Percentiles rank a stretch among this genome's conserved stretches.
phyloP scores from a whole-genome alignment of 2,888 invertebrate genomes.

The Hymenopus coronatus region DNA sequence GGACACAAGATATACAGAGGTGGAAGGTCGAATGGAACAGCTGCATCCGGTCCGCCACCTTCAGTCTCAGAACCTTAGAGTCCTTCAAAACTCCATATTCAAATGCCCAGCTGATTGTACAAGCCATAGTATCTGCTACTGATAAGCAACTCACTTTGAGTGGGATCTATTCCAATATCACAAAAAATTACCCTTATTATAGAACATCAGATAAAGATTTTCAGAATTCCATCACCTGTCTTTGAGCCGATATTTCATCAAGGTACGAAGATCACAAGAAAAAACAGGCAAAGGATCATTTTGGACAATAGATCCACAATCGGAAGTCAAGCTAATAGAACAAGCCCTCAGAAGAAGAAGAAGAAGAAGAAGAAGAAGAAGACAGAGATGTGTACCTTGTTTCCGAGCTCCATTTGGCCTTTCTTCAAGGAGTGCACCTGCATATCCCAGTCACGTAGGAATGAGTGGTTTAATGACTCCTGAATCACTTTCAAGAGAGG shows the following conservation, averaged over 20 bases:
- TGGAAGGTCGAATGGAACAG: conserved; percentile 44
- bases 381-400: conserved; percentile 90
- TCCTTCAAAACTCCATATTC: conserved; percentile 76
- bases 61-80: conserved; percentile 37
- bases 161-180: conserved; percentile 98
- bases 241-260: conserved; percentile 65
- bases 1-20: conserved; percentile 29
- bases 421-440: conserved; percentile 87
- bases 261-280: conserved; percentile 94
- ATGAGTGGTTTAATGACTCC: conserved; percentile 82
- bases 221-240: conserved; percentile 63
- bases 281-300: conserved; percentile 98
- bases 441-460: conserved; percentile 90
- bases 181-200: conserved; percentile 97
- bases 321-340: conserved; percentile 93
- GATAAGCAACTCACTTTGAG: conserved; percentile 96
- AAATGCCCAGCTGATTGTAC: conserved; percentile 97
- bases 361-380: too few relatives aligned
- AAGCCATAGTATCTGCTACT: conserved; percentile 90
- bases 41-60: conserved; percentile 34
- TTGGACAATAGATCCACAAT: conserved; percentile 97
- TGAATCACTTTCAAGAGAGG: conserved; percentile 83
- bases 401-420: conserved; percentile 84
- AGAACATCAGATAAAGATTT: conserved; percentile 97
- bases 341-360: conserved; percentile 92